phyloP scores from a whole-genome alignment of 2,888 invertebrate species.

The Tryphoninae sp. region DNA sequence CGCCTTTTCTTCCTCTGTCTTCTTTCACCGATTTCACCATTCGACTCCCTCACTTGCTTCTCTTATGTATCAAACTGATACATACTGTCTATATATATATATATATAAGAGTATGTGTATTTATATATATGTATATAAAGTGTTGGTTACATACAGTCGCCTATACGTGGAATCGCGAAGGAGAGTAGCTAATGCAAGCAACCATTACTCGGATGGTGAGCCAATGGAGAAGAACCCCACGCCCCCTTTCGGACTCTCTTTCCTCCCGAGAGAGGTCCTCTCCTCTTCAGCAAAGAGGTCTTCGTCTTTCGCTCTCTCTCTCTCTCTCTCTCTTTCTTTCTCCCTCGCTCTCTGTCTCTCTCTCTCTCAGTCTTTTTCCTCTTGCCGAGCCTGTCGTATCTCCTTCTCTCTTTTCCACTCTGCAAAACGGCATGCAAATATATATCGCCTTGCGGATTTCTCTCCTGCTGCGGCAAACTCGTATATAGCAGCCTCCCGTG shows the following conservation, averaged over 20 bases:
- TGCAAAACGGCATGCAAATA: conserved; percentile 79
- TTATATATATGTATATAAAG: conserved; percentile 6
- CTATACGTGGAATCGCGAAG: conserved; percentile 64
- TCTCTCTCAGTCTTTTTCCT: background rate
- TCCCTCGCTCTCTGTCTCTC: conserved; percentile 4
- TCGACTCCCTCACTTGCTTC: conserved; percentile 57
- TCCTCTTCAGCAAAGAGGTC: conserved; percentile 37
- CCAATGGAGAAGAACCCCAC: conserved; percentile 81
- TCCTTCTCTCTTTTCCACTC: conserved; percentile 25
- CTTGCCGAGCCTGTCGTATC: background rate
- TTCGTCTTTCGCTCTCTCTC: conserved; percentile 29
- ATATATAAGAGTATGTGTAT: conserved; percentile 22
- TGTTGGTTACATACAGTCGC: conserved; percentile 40
- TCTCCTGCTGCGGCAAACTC: conserved; percentile 62
- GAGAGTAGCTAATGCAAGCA: conserved; percentile 79
- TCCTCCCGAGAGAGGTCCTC: conserved; percentile 52
- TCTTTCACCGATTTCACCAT: conserved; percentile 52
- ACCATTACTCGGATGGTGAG: conserved; percentile 81
- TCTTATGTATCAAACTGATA: conserved; percentile 28
- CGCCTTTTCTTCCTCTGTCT: conserved; percentile 59
- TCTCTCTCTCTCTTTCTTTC: conserved; percentile 59
- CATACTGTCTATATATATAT: conserved; percentile 27
- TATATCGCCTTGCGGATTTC: conserved; percentile 69
- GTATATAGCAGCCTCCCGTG: conserved; percentile 52
- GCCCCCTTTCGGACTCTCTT: conserved; percentile 78